These are phyloP conservation scores for Eugnorisma glareosa DNA, from an alignment of 2,888 invertebrate species.

Conservation along the genomic window DNA sequence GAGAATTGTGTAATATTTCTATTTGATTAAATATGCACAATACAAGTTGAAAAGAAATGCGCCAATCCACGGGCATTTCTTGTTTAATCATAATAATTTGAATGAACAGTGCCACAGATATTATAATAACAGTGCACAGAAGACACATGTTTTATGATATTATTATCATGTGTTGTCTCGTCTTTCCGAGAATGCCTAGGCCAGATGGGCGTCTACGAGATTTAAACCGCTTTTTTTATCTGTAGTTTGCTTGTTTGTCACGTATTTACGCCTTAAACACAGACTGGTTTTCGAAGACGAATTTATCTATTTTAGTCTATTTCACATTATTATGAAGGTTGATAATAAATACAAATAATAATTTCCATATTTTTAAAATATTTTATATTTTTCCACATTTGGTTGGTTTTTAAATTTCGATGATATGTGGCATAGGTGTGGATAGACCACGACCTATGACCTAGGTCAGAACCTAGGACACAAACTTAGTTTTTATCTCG, in stretches of 20 bases:
- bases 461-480: not conserved
- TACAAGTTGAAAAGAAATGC: constrained; percentile 5
- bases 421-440: not conserved
- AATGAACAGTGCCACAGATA: constrained; percentile 8
- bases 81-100: not conserved
- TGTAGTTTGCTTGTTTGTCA: not conserved
- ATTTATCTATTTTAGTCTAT: too few species aligned
- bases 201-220: not conserved
- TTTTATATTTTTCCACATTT: too few species aligned
- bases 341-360: too few species aligned
- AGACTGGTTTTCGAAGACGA: not conserved
- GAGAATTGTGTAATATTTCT: constrained; percentile 2
- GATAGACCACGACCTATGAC: not conserved
- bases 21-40: not conserved
- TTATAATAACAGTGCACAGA: too few species aligned
- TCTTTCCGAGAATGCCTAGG: not conserved
- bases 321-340: too few species aligned
- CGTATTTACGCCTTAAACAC: not conserved
- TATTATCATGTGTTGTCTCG: not conserved
- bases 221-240: not conserved
- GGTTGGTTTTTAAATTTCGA: not conserved
- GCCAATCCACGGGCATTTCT: constrained; percentile 23
- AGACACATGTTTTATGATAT: not conserved
- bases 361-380: too few species aligned
- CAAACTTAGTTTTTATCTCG: not conserved